These are phyloP conservation scores for Rotaria magnacalcarata DNA, from an alignment of 2,888 invertebrate species.

Conservation along the genomic window DNA sequence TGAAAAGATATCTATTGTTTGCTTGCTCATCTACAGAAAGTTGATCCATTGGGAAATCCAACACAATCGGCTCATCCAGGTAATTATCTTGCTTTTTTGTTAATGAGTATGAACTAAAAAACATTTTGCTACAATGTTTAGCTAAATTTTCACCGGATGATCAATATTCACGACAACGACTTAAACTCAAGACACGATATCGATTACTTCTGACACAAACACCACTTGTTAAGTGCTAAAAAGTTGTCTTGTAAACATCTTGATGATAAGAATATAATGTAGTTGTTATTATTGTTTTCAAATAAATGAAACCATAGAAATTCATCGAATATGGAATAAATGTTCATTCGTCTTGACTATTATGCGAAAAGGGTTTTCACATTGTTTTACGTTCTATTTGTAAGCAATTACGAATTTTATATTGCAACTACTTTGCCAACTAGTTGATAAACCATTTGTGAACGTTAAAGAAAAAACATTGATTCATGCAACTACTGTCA, in stretches of 20 bases:
- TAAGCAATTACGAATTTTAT: too few species aligned
- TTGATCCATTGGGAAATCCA: constrained; percentile 72
- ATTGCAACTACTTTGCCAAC: too few species aligned
- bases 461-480: too few species aligned
- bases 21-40: constrained; percentile 65
- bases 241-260: not conserved
- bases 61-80: constrained; percentile 80
- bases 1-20: too few species aligned
- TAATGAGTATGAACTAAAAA: not conserved
- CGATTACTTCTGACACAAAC: constrained; percentile 78
- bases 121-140: not conserved
- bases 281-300: not conserved
- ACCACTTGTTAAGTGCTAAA: constrained; percentile 59
- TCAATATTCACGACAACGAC: constrained; percentile 80
- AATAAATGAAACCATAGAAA: not conserved
- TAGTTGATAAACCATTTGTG: too few species aligned
- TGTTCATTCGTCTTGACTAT: too few species aligned
- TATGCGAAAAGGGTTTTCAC: too few species aligned
- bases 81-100: not conserved
- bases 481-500: too few species aligned
- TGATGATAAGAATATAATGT: not conserved
- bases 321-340: not conserved
- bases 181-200: constrained; percentile 82
- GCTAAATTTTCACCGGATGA: constrained; percentile 93
- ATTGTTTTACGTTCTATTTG: too few species aligned